phyloP scores from a whole-genome alignment of 2,888 invertebrate genomes.

The Drepanosiphum platanoidis region DNA sequence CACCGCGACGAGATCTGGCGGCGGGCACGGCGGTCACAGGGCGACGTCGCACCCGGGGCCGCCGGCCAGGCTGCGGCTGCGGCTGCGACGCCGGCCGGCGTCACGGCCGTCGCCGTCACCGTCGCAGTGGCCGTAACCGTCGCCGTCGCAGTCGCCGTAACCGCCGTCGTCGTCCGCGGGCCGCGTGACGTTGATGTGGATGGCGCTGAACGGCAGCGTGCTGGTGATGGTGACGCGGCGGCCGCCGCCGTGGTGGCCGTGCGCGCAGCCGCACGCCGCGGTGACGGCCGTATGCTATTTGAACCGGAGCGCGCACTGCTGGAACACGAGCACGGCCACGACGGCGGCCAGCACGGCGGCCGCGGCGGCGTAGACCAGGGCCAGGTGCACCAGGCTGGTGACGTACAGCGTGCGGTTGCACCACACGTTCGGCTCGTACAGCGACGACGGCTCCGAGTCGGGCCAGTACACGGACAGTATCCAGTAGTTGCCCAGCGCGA shows the following conservation, averaged over 20 bases:
- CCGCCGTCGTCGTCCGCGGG: not conserved
- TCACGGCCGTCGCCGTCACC: not conserved
- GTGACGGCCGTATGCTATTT: slow-evolving; percentile 52
- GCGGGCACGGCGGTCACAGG: not conserved
- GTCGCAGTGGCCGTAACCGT: too few species aligned
- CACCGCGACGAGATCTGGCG: too few species aligned
- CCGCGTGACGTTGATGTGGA: slow-evolving; percentile 51
- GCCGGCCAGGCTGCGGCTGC: too few species aligned
- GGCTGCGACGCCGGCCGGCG: too few species aligned
- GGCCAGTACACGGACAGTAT: slow-evolving; percentile 81
- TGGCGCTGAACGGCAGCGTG: slow-evolving; percentile 50
- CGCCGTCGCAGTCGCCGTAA: slow-evolving; percentile 18
- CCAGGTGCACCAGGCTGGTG: slow-evolving; percentile 79
- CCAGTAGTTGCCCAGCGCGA: slow-evolving; percentile 83
- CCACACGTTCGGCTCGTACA: slow-evolving; percentile 83
- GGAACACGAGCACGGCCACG: slow-evolving; percentile 69
- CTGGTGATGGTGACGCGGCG: slow-evolving; percentile 48
- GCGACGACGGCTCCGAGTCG: slow-evolving; percentile 74
- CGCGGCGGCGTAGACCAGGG: slow-evolving; percentile 75
- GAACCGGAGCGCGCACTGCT: slow-evolving; percentile 43
- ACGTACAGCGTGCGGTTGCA: slow-evolving; percentile 82
- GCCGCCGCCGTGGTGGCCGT: not conserved
- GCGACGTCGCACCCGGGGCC: slow-evolving; percentile 30
- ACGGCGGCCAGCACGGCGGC: slow-evolving; percentile 72
- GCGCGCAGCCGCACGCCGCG: slow-evolving; percentile 24